Percentiles rank a stretch among this genome's conserved stretches.
phyloP scores from a whole-genome alignment of 2,797 vertebrate species.

The Taenioides sp. region DNA sequence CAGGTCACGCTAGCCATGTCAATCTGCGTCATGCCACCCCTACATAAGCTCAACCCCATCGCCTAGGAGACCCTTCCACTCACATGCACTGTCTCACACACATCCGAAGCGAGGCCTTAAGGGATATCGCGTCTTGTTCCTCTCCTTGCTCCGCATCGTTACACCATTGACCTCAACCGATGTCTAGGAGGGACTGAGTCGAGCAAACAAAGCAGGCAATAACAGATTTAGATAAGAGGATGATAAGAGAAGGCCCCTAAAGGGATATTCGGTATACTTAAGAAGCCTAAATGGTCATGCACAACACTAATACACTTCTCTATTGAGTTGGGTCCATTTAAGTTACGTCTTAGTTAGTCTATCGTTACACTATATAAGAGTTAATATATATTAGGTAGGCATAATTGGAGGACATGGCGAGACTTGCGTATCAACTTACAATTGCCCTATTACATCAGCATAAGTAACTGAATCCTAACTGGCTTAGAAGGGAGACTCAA shows the following conservation, averaged over 20 bases:
- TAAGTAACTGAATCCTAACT: conserved; percentile 77
- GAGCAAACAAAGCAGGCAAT: conserved; percentile 31
- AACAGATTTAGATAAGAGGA: conserved; percentile 22
- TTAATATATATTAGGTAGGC: conserved; percentile 60
- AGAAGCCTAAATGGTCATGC: conserved; percentile 34
- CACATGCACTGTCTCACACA: conserved; percentile 24
- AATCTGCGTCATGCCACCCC: conserved; percentile 65
- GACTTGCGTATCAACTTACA: conserved; percentile 71
- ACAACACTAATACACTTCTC: conserved; percentile 50
- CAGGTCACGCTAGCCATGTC: conserved; percentile 59
- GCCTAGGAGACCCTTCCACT: conserved; percentile 41
- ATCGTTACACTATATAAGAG: conserved; percentile 62
- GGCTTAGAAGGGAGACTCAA: conserved; percentile 73
- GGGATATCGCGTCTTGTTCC: conserved; percentile 30
- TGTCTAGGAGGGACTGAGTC: conserved; percentile 33
- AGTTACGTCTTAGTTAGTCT: conserved; percentile 61
- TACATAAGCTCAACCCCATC: conserved; percentile 49
- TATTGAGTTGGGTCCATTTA: conserved; percentile 55
- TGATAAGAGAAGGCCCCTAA: conserved; percentile 14
- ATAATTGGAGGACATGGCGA: conserved; percentile 67
- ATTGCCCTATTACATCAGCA: conserved; percentile 75
- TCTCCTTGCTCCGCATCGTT: conserved; percentile 14
- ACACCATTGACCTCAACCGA: conserved; percentile 16
- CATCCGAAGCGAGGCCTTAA: conserved; percentile 11
- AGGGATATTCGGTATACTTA: conserved; percentile 29